Conservation (phyloP, 2,888 invertebrate species). For the Lepidochitona cinerea region DNA sequence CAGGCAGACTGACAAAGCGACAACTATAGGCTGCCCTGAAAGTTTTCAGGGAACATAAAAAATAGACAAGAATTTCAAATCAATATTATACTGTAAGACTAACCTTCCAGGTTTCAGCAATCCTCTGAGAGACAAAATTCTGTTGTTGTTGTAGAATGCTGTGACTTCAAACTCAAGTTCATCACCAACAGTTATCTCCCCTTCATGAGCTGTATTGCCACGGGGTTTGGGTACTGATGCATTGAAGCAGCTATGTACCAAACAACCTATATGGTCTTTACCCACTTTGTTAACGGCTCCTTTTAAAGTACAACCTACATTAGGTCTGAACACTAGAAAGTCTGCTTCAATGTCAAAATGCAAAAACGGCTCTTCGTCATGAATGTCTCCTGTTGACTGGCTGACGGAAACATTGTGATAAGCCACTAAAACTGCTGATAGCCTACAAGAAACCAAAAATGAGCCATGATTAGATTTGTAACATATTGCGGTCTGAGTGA, state of each 20-base stretch:
- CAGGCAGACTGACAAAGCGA: too few species aligned
- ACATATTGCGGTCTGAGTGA: too few species aligned
- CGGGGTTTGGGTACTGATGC: constrained; percentile 80
- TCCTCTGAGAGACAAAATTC: constrained; percentile 45
- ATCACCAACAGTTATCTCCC: constrained; percentile 75
- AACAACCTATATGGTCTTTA: constrained; percentile 78
- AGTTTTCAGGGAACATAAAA: too few species aligned
- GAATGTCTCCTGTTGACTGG: constrained; percentile 75
- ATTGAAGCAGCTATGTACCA: constrained; percentile 81
- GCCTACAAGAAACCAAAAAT: constrained; percentile 74
- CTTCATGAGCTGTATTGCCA: constrained; percentile 79
- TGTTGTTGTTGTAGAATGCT: constrained; percentile 72
- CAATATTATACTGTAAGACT: too few species aligned
- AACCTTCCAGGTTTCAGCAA: background rate
- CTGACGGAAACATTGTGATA: constrained; percentile 78
- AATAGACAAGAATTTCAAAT: too few species aligned
- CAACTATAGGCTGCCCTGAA: too few species aligned
- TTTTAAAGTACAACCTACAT: constrained; percentile 76
- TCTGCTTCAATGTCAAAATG: constrained; percentile 80
- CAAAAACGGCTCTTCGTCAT: constrained; percentile 78
- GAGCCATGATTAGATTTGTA: too few species aligned
- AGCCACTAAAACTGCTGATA: constrained; percentile 79
- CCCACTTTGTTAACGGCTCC: constrained; percentile 80
- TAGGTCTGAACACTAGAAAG: constrained; percentile 80
- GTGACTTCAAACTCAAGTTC: constrained; percentile 77